phyloP scores from a whole-genome alignment of 2,888 invertebrate species.

The Caenorhabditis sp. region DNA sequence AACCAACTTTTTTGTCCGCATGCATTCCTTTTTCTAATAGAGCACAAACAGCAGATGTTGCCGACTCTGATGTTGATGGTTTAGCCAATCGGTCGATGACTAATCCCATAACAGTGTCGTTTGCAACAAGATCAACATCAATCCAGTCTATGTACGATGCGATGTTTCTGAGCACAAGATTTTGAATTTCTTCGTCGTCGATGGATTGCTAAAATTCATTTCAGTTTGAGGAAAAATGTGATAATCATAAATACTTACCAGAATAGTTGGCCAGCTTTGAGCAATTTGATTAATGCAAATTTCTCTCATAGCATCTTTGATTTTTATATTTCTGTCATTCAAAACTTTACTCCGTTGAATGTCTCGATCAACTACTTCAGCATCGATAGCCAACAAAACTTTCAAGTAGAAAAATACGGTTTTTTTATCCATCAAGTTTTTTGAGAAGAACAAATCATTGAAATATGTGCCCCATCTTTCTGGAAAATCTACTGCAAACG shows the following conservation, averaged over 20 bases:
- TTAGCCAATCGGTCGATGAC: constrained; percentile 70
- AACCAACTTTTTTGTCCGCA: constrained; percentile 74
- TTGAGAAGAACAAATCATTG: constrained; percentile 70
- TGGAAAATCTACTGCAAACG: constrained; percentile 75
- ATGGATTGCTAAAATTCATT: constrained; percentile 13
- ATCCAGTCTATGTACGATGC: constrained; percentile 76
- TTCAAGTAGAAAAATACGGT: constrained; percentile 74
- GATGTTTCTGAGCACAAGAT: constrained; percentile 74
- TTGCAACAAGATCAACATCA: constrained; percentile 76
- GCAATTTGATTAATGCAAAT: constrained; percentile 74
- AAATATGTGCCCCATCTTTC: constrained; percentile 75
- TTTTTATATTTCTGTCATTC: constrained; percentile 74
- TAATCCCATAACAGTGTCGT: constrained; percentile 74
- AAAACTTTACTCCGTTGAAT: constrained; percentile 72
- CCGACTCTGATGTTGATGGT: constrained; percentile 62
- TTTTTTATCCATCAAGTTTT: constrained; percentile 24
- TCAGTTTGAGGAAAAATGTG: background rate
- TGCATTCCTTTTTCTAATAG: constrained; percentile 76
- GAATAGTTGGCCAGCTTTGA: constrained; percentile 75
- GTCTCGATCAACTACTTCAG: constrained; percentile 74
- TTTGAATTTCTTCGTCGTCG: constrained; percentile 35
- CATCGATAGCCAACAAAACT: constrained; percentile 74
- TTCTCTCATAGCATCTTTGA: constrained; percentile 76
- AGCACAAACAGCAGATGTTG: constrained; percentile 75
- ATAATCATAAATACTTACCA: constrained; percentile 70